Evolutionary conservation across 2,797 vertebrate species (phyloP), one percentile per base, ranked within the genome.

Genomic region (Clarias fuscus): DNA sequence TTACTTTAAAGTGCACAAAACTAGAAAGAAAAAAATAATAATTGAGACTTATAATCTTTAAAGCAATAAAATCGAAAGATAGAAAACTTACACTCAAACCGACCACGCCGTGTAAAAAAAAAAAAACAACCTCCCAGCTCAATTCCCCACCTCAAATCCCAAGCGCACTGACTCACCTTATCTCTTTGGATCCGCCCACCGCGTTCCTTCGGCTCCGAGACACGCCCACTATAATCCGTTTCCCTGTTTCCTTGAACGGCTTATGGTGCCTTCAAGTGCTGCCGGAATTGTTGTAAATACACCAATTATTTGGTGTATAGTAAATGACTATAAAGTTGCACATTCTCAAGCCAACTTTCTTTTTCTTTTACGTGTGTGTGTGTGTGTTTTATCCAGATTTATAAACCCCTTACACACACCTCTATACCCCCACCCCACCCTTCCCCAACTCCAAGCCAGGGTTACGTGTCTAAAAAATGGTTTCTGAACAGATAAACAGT

Each of bases 91-190:
- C 79, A 81, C 15, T 65, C 53, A 58, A 15, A 4, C 53, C 53
- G 18, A 0, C 3, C 43, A 3, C 70, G 13, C 40, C 3, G 15
- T 1, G 62, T 53, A 13, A 8, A 10, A 4, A 53, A 37, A 37
- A 37, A 33, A 37, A 37, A 37, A 37, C 4, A 37, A 37, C 3
- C 7, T 58, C 62, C 77, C 68, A 73, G 67, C 86, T 73, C 61
- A n/a, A 64, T 20, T 48, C 64, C 84, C 64, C 75, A 77, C 84
- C 84, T 5, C 6, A 15, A n/a, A 27, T 0, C 77, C 71, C 73
- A 33, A n/a, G 3, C 84, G 76, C 48, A 4, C 78, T 61, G 61
- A 67, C 84, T 88, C 87, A 88, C 87, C 87, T 88, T 85, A 82
- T 85, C 77, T n/a, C 24, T 3, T 24, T 61, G 14, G 7, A 61